Evolutionary conservation across 2,797 vertebrate genomes (phyloP).

Genomic region (Enteromius anoplus): DNA sequence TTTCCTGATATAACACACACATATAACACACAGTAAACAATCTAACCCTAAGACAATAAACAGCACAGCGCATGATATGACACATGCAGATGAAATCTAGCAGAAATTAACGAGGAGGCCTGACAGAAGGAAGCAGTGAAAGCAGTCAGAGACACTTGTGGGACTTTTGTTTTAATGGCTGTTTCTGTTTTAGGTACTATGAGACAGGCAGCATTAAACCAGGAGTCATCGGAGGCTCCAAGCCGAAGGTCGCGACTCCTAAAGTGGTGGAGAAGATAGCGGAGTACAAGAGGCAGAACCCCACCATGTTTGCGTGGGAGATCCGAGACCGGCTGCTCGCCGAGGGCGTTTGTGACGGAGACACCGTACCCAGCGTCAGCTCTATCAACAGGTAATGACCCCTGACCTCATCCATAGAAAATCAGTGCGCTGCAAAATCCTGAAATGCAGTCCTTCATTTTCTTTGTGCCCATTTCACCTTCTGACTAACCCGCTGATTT

Average conservation of each 20-base stretch:
- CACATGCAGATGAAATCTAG: neutral
- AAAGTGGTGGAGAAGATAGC: slow-evolving; percentile 94
- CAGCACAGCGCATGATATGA: neutral
- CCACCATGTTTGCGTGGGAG: slow-evolving; percentile 95
- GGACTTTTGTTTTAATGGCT: neutral
- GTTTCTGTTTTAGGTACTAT: slow-evolving; percentile 80
- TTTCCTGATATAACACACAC: neutral
- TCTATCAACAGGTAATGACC: slow-evolving; percentile 89
- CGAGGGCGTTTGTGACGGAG: slow-evolving; percentile 87
- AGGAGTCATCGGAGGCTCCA: slow-evolving; percentile 90
- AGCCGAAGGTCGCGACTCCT: slow-evolving; percentile 91
- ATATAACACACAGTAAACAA: neutral
- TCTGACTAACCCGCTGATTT: neutral
- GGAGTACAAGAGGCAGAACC: slow-evolving; percentile 91
- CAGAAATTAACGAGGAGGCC: neutral
- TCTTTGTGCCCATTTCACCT: neutral
- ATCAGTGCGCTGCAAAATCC: neutral
- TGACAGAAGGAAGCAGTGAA: neutral
- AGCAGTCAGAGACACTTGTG: neutral
- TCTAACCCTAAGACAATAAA: neutral
- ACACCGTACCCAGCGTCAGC: slow-evolving; percentile 92
- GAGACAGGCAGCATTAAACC: slow-evolving; percentile 94
- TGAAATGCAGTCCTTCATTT: neutral
- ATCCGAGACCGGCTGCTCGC: slow-evolving; percentile 89
- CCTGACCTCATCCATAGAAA: neutral